A percentile compares a stretch with the other conserved stretches of the same genome.
phyloP scores from a whole-genome alignment of 2,113 vertebrate genomes.

The Eleginops maclovinus region DNA sequence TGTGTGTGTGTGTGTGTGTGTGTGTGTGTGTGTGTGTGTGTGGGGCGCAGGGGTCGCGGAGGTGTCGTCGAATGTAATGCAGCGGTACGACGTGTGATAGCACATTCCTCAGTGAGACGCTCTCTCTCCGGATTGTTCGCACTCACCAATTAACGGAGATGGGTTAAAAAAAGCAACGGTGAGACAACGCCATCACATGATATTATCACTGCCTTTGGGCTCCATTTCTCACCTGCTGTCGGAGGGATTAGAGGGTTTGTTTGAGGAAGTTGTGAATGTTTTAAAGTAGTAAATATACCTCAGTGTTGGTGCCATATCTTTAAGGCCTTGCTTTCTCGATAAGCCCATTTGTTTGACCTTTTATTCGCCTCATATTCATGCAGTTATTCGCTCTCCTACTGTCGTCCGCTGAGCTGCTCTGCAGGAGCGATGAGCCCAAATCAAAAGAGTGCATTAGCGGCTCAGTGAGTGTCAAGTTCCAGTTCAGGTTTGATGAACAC shows the following conservation, averaged over 20 bases:
- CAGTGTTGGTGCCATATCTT: neutral
- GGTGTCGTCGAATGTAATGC: constrained; percentile 61
- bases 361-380: constrained; percentile 50
- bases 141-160: constrained; percentile 80
- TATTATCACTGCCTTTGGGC: constrained; percentile 2
- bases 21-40: constrained; percentile 10
- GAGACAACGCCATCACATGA: constrained; percentile 20
- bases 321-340: neutral
- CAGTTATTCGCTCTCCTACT: neutral
- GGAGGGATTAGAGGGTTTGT: neutral
- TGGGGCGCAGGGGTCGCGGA: constrained; percentile 55
- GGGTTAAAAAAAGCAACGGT: constrained; percentile 69
- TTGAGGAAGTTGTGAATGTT: constrained; percentile 12
- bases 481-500: constrained; percentile 59
- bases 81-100: constrained; percentile 64
- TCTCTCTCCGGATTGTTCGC: constrained; percentile 64
- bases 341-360: constrained; percentile 49
- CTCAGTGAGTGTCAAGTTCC: constrained; percentile 55
- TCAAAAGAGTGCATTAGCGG: constrained; percentile 65
- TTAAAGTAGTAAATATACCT: neutral
- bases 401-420: constrained; percentile 42
- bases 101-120: constrained; percentile 70
- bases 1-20: no score
- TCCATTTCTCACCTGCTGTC: constrained; percentile 35
- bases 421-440: constrained; percentile 41